Conservation (phyloP, 2,888 invertebrate genomes). For the Liodrosophila aerea region DNA sequence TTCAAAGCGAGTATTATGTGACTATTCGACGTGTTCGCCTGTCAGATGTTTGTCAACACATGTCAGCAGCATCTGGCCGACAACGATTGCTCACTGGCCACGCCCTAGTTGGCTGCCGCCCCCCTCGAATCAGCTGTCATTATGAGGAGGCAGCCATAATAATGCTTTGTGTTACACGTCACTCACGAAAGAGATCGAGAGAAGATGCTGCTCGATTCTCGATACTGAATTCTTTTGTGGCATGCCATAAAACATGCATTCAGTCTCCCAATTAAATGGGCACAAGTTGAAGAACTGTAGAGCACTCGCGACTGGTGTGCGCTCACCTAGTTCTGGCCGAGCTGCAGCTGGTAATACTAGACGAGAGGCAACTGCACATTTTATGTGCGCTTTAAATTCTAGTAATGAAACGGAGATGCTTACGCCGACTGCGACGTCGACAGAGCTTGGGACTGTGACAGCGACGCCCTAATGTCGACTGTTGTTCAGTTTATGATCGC, state of each 20-base stretch:
- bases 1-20: conserved; percentile 57
- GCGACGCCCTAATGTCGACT: conserved; percentile 63
- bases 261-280: conserved; percentile 20
- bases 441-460: conserved; percentile 8
- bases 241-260: conserved; percentile 36
- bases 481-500: conserved; percentile 65
- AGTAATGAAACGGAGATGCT: conserved; percentile 46
- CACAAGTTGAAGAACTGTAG: too few species aligned
- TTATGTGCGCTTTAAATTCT: conserved; percentile 68
- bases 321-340: conserved; percentile 2
- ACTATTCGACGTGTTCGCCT: conserved; percentile 57
- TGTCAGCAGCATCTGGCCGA: conserved; percentile 38
- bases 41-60: conserved; percentile 74
- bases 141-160: conserved; percentile 62
- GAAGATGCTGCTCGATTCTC: conserved; percentile 1
- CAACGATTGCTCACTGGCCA: conserved; percentile 20
- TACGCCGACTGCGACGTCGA: conserved; percentile 7
- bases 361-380: conserved; percentile 37
- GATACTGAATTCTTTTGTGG: conserved; percentile 9
- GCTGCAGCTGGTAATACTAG: conserved; percentile 29
- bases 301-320: too few species aligned
- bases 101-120: conserved; percentile 2
- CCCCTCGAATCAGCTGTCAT: conserved; percentile 48
- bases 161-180: conserved; percentile 66
- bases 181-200: conserved; percentile 14